These are phyloP conservation scores for Dallia pectoralis DNA, from an alignment of 2,797 vertebrate genomes.

Conservation along the genomic window DNA sequence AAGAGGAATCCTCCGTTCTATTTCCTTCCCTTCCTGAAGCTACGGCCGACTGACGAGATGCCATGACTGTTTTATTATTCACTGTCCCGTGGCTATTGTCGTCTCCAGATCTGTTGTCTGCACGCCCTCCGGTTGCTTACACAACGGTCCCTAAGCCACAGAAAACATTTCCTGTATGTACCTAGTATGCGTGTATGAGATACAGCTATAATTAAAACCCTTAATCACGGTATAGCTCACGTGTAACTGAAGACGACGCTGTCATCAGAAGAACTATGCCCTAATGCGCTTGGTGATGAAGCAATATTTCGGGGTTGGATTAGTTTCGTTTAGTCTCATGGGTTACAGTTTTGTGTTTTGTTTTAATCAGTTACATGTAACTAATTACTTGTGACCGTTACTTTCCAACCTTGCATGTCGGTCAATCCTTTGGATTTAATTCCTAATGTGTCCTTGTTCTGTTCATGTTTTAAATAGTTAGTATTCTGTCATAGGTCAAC, in stretches of 20 bases:
- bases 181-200: constrained; percentile 4
- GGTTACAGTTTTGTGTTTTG: too few relatives aligned
- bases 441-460: too few relatives aligned
- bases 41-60: not conserved
- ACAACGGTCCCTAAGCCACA: constrained; percentile 12
- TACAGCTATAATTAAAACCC: not conserved
- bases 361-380: too few relatives aligned
- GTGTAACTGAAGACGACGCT: not conserved
- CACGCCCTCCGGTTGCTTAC: constrained; percentile 22
- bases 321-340: too few relatives aligned
- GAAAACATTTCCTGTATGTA: not conserved
- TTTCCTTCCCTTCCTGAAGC: not conserved
- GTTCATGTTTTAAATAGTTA: too few relatives aligned
- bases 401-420: too few relatives aligned
- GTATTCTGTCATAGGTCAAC: too few relatives aligned
- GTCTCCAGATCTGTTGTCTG: constrained; percentile 5
- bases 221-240: not conserved
- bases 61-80: constrained; percentile 21
- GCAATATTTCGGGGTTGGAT: not conserved
- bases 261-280: not conserved
- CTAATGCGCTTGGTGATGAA: not conserved
- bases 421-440: too few relatives aligned
- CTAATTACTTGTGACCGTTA: too few relatives aligned
- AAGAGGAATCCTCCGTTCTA: constrained; percentile 1
- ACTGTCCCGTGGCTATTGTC: not conserved